A percentile compares a stretch with the other conserved stretches of the same genome.
Conservation (phyloP, 2,797 vertebrate genomes). For the Oreonectes daqikongensis region DNA sequence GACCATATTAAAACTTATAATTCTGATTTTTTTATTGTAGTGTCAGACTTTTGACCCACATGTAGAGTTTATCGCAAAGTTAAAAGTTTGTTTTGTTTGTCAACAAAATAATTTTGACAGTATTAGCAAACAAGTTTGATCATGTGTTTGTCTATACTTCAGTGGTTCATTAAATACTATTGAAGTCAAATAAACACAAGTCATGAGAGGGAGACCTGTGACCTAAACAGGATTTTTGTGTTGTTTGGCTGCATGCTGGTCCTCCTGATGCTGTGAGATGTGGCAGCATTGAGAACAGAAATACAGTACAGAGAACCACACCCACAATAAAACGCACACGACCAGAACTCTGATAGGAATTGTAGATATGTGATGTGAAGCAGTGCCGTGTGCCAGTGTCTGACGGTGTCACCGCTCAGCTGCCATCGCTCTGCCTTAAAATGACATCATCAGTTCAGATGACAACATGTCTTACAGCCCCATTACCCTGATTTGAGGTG, state of each 20-base stretch:
- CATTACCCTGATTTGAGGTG: slow-evolving; percentile 83
- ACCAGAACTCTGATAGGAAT: background rate
- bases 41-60: too few relatives aligned
- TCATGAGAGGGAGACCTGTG: slow-evolving; percentile 7
- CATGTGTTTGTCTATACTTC: too few relatives aligned
- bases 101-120: too few relatives aligned
- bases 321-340: slow-evolving; percentile 70
- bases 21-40: too few relatives aligned
- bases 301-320: slow-evolving; percentile 66
- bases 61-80: too few relatives aligned
- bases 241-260: background rate
- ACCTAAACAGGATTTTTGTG: slow-evolving; percentile 7
- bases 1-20: too few relatives aligned
- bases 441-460: slow-evolving; percentile 80
- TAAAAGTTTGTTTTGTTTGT: too few relatives aligned
- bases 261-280: background rate
- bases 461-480: slow-evolving; percentile 82
- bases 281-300: slow-evolving; percentile 63
- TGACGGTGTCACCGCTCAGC: slow-evolving; percentile 43
- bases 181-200: slow-evolving; percentile 63
- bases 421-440: slow-evolving; percentile 49
- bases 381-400: slow-evolving; percentile 4
- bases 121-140: too few relatives aligned
- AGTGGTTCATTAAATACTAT: slow-evolving; percentile 74
- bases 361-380: background rate